phyloP scores from a whole-genome alignment of 2,113 vertebrate genomes.

The Phylloscopus trochiloides region DNA sequence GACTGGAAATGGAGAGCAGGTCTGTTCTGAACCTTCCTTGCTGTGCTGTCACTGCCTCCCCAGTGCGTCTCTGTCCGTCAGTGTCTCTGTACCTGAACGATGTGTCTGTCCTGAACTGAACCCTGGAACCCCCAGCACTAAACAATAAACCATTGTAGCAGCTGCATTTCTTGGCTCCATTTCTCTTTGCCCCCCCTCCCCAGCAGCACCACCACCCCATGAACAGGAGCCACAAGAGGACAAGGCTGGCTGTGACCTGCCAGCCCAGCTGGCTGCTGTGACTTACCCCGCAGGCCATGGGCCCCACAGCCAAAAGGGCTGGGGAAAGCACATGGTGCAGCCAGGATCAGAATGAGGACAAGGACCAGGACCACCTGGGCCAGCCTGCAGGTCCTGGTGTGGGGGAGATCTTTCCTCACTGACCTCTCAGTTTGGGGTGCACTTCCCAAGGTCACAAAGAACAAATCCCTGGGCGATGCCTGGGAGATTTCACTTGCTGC shows the following conservation, averaged over 20 bases:
- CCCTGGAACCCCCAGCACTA: constrained; percentile 21
- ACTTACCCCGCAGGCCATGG: accelerated
- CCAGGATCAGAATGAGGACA: not conserved
- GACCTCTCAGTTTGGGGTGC: not conserved
- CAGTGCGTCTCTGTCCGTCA: not conserved
- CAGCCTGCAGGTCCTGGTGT: not conserved
- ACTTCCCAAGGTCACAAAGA: constrained; percentile 7
- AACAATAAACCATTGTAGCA: constrained; percentile 51
- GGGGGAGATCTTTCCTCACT: not conserved
- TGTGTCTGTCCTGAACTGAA: not conserved
- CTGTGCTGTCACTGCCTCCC: not conserved
- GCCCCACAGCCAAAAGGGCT: accelerated
- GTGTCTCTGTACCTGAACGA: constrained; percentile 43
- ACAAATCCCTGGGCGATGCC: not conserved
- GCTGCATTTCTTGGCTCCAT: not conserved
- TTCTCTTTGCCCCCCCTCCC: not conserved
- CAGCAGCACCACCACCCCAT: accelerated
- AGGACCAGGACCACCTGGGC: not conserved
- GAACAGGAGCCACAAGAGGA: accelerated
- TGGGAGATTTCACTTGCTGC: not conserved
- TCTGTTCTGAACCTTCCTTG: not conserved
- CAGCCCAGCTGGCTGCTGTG: not conserved
- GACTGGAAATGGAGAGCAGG: constrained; percentile 11
- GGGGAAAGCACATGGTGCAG: accelerated
- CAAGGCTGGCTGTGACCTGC: accelerated